These are phyloP conservation scores for Mesodorylaimus sp. DNA, from an alignment of 2,888 invertebrate species.

Conservation along the genomic window DNA sequence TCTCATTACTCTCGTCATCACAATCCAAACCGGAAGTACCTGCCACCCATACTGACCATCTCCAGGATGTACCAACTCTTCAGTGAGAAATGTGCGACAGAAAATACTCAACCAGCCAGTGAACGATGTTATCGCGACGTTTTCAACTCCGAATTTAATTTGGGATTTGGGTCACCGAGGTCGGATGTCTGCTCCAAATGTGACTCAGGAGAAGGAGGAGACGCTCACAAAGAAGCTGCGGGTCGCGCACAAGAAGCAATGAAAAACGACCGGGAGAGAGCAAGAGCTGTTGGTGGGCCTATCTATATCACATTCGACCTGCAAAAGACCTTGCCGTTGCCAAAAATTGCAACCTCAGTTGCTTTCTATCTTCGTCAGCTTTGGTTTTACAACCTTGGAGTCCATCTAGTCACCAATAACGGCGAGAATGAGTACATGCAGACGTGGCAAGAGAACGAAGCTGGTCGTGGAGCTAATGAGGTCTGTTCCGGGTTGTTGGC, in stretches of 20 bases:
- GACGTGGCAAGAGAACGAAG: not conserved
- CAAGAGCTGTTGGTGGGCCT: not conserved
- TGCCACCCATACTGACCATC: too few species aligned
- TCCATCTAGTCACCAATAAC: not conserved
- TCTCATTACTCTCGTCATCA: not conserved
- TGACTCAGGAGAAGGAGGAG: not conserved
- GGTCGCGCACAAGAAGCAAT: not conserved
- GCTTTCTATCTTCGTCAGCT: not conserved
- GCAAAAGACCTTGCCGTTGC: not conserved
- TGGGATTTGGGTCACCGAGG: not conserved
- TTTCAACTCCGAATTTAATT: conserved; percentile 3
- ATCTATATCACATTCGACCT: not conserved
- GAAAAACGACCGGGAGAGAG: not conserved
- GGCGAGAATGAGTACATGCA: not conserved
- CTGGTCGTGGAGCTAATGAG: not conserved
- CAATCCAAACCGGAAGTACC: not conserved
- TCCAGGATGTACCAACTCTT: too few species aligned
- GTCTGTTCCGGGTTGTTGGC: not conserved
- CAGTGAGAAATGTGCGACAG: too few species aligned
- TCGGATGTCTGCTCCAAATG: conserved; percentile 3
- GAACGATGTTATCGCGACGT: not conserved
- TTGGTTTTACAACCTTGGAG: not conserved
- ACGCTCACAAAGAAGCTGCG: not conserved
- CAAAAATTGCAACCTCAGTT: not conserved
- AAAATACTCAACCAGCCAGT: too few species aligned